Percentiles rank a stretch among this genome's conserved stretches.
These are phyloP conservation scores for Limnephilus auricula DNA, from an alignment of 2,888 invertebrate species.

Conservation along the genomic window DNA sequence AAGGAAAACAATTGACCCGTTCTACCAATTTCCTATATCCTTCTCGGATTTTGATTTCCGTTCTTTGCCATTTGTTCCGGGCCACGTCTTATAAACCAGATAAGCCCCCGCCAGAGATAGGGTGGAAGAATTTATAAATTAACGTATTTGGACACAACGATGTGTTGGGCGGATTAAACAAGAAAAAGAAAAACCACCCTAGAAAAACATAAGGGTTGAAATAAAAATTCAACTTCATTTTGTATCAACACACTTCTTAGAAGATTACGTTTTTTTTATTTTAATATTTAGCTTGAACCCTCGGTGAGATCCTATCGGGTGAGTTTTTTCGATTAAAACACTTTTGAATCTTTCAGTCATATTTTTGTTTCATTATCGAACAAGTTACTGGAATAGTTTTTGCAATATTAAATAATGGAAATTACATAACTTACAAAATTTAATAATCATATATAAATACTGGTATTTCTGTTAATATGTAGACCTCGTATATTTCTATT, in stretches of 20 bases:
- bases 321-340: neutral
- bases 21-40: constrained; percentile 57
- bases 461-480: neutral
- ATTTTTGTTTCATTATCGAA: neutral
- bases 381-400: neutral
- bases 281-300: neutral
- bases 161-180: neutral
- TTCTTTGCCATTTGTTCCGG: constrained; percentile 51
- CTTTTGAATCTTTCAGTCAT: neutral
- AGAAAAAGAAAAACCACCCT: neutral
- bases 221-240: neutral
- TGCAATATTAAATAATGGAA: neutral
- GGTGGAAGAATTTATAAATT: neutral
- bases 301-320: neutral
- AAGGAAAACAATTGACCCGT: constrained; percentile 61
- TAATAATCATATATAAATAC: neutral
- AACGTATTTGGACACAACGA: neutral
- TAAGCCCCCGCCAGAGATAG: constrained; percentile 4
- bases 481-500: too few relatives aligned
- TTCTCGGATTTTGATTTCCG: constrained; percentile 58
- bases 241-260: neutral
- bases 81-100: constrained; percentile 46
- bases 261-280: neutral
- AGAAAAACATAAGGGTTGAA: neutral
- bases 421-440: neutral